A percentile compares a stretch with the other conserved stretches of the same genome.
Conservation (phyloP, 2,113 vertebrate genomes). For the Elephas maximus region DNA sequence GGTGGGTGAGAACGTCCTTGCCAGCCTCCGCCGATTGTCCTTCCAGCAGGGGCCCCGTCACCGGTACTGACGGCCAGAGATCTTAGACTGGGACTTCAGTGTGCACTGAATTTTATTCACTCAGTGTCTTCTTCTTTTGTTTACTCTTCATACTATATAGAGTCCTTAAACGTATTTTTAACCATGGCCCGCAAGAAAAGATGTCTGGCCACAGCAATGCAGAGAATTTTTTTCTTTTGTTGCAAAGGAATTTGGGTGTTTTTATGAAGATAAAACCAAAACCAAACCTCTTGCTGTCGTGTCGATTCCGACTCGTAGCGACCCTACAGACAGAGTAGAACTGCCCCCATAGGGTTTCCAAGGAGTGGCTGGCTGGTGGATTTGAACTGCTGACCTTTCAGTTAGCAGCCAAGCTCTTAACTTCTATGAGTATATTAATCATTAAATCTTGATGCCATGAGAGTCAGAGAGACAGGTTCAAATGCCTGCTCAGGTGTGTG, state of each 20-base stretch:
- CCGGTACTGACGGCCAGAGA: fast-evolving
- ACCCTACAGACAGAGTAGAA: no score
- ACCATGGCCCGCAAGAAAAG: background rate
- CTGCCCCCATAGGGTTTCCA: no score
- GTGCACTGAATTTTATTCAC: fast-evolving
- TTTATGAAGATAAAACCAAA: background rate
- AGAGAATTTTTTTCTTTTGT: background rate
- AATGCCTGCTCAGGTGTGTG: background rate
- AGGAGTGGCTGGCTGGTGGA: no score
- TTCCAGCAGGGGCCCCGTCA: no score
- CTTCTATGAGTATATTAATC: no score
- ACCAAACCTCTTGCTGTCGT: no score
- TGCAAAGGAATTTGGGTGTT: background rate
- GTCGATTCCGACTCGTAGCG: no score
- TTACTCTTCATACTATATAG: fast-evolving
- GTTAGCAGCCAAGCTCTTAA: no score
- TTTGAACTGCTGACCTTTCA: no score
- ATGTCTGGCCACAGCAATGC: background rate
- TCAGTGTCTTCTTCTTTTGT: fast-evolving
- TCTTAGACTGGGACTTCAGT: background rate
- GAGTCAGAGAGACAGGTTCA: background rate
- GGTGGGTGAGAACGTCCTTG: no score
- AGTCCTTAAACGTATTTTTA: background rate
- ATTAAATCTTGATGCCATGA: background rate
- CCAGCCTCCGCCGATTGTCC: no score